phyloP scores from a whole-genome alignment of 2,113 vertebrate genomes.

The Diadophis punctatus region DNA sequence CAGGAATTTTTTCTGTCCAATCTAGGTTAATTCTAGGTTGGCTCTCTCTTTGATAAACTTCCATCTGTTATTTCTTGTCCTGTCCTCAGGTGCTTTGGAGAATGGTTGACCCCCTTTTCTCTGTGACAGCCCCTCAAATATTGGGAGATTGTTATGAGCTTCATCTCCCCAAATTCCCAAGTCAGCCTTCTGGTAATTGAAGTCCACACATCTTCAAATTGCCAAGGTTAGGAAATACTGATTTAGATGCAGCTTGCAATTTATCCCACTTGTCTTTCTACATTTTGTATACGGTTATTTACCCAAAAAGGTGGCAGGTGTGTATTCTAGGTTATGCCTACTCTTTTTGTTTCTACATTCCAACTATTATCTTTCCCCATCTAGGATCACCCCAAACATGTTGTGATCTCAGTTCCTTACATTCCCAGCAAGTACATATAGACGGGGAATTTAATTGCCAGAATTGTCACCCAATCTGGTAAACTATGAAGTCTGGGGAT shows the following conservation, averaged over 20 bases:
- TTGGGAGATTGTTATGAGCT: neutral
- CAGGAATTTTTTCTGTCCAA: neutral
- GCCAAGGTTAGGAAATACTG: neutral
- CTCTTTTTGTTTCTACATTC: neutral
- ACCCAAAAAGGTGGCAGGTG: neutral
- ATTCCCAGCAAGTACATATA: neutral
- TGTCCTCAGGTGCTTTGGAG: neutral
- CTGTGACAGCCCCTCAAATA: neutral
- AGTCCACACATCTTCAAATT: neutral
- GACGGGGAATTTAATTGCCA: neutral
- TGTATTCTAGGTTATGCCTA: neutral
- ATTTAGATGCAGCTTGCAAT: neutral
- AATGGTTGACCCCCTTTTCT: neutral
- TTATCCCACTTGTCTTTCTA: neutral
- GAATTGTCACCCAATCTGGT: neutral
- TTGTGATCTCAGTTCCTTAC: neutral
- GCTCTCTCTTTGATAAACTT: neutral
- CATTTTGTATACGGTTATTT: neutral
- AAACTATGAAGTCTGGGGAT: neutral
- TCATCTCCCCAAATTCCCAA: neutral
- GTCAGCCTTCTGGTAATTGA: neutral
- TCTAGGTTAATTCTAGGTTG: neutral
- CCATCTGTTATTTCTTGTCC: neutral
- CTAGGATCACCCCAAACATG: neutral
- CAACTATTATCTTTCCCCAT: neutral